Percentiles rank a stretch among this genome's conserved stretches.
phyloP scores from a whole-genome alignment of 2,113 vertebrate species.

The Neogale vison region DNA sequence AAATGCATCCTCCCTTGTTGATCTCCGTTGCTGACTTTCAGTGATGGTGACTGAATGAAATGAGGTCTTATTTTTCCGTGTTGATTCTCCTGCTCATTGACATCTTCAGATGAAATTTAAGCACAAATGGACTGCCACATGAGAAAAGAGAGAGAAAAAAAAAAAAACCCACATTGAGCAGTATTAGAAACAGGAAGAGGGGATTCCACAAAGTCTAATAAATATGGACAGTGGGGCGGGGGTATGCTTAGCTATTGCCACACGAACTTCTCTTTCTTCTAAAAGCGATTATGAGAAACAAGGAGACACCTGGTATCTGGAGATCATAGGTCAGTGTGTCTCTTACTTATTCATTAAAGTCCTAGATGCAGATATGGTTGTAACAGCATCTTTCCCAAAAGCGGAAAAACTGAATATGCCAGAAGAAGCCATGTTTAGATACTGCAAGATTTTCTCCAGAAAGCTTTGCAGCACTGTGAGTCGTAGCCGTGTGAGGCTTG shows the following conservation, averaged over 20 bases:
- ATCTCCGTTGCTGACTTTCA: not conserved
- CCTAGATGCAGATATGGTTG: not conserved
- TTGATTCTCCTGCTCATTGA: not conserved
- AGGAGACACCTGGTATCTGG: not conserved
- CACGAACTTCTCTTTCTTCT: not conserved
- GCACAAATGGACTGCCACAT: not conserved
- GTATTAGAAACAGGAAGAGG: not conserved
- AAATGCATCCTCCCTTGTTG: fast-evolving
- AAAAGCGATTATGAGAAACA: not conserved
- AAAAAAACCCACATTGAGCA: not conserved
- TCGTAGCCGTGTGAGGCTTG: not conserved
- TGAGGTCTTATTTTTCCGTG: not conserved
- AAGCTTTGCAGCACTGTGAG: fast-evolving
- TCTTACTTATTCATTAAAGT: not conserved
- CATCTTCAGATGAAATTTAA: not conserved
- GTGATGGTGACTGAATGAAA: not conserved
- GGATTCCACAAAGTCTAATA: not conserved
- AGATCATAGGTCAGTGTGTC: not conserved
- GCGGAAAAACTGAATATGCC: not conserved
- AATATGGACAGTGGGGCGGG: not conserved
- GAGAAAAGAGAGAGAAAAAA: not conserved
- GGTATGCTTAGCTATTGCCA: not conserved
- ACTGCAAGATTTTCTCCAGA: not conserved
- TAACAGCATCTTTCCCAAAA: not conserved
- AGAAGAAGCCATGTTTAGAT: not conserved